Conservation (phyloP, 2,888 invertebrate species). For the Cantharis lateralis region DNA sequence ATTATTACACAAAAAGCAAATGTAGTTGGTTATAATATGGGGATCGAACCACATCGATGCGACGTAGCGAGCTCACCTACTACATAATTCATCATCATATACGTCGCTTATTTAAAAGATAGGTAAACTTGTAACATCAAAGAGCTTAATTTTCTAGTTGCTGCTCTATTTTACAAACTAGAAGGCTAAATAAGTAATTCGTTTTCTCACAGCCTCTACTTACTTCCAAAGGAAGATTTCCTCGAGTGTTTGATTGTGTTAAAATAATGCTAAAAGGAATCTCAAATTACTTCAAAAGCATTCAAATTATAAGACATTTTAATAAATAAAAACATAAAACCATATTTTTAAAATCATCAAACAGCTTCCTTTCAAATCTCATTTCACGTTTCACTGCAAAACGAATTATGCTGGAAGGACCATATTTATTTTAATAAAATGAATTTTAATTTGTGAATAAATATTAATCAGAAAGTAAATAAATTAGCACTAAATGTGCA, state of each 20-base stretch:
- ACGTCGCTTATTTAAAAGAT: conserved; percentile 10
- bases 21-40: background rate
- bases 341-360: background rate
- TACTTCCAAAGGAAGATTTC: background rate
- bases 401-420: background rate
- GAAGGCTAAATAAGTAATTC: conserved; percentile 15
- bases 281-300: background rate
- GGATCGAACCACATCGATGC: background rate
- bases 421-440: background rate
- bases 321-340: background rate
- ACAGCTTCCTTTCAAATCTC: background rate
- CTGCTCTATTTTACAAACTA: conserved; percentile 8
- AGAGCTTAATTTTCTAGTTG: conserved; percentile 16
- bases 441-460: background rate
- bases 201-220: conserved; percentile 1
- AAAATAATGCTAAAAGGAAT: background rate
- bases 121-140: conserved; percentile 19
- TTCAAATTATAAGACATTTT: background rate
- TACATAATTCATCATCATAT: conserved; percentile 15
- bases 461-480: background rate
- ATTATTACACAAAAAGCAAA: background rate
- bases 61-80: conserved; percentile 9
- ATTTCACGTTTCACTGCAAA: background rate
- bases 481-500: background rate
- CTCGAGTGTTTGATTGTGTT: background rate